Conservation (phyloP, 1,140 invertebrate genomes). For the Armadillidium nasatum region DNA sequence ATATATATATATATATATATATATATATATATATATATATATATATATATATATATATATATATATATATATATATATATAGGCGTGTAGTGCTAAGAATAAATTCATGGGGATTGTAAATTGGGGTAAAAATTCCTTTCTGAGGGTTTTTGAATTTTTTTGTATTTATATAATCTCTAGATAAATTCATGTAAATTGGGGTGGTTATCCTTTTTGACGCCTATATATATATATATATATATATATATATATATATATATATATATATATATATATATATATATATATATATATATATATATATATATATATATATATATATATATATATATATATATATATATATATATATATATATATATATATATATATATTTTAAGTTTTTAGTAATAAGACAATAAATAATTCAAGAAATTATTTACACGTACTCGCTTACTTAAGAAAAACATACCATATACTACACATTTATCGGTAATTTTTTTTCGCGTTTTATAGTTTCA, state of each 20-base stretch:
- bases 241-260: constrained; percentile 6
- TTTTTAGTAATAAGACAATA: too few relatives aligned
- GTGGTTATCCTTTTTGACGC: background rate
- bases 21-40: background rate
- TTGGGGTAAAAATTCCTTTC: too few relatives aligned
- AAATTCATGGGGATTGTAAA: too few relatives aligned
- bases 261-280: constrained; percentile 11
- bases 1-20: background rate
- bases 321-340: constrained; percentile 15
- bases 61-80: constrained; percentile 14
- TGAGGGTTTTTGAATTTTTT: too few relatives aligned
- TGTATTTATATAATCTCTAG: background rate
- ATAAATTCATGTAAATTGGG: background rate
- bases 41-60: background rate
- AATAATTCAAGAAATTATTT: too few relatives aligned
- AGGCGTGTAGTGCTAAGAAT: too few relatives aligned
- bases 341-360: background rate
- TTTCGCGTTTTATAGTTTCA: too few relatives aligned
- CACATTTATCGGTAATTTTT: too few relatives aligned
- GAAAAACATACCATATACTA: too few relatives aligned
- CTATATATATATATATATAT: constrained; percentile 9
- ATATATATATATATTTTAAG: background rate
- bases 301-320: constrained; percentile 15
- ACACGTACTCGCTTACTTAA: too few relatives aligned
- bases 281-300: constrained; percentile 12